Evolutionary conservation across 2,888 invertebrate species (phyloP).

Genomic region (Diloba caeruleocephala): DNA sequence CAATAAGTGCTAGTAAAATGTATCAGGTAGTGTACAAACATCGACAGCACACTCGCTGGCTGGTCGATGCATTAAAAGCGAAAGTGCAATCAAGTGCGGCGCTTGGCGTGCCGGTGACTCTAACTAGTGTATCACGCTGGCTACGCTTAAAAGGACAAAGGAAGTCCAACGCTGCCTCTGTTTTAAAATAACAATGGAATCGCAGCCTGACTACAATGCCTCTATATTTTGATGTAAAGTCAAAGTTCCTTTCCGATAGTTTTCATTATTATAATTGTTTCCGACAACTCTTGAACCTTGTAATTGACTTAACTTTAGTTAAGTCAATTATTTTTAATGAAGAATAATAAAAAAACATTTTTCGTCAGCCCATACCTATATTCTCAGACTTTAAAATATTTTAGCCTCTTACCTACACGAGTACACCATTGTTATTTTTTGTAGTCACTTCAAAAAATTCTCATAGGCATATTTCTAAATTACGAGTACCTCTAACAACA

Average conservation of each 20-base stretch:
- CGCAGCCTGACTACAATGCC: conserved; percentile 32
- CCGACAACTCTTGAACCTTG: too few species aligned
- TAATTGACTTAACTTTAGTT: too few species aligned
- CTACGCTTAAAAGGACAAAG: conserved; percentile 68
- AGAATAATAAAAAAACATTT: too few species aligned
- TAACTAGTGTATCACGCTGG: conserved; percentile 55
- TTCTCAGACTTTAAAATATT: conserved; percentile 8
- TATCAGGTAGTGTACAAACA: conserved; percentile 39
- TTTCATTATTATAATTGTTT: conserved; percentile 17
- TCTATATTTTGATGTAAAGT: conserved; percentile 19
- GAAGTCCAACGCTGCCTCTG: conserved; percentile 60
- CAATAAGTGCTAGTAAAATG: conserved; percentile 10
- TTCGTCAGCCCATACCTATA: conserved; percentile 5
- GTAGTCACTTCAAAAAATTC: conserved; percentile 34
- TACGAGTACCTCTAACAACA: conserved; percentile 35
- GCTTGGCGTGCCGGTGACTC: conserved; percentile 50
- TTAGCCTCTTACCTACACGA: conserved; percentile 8
- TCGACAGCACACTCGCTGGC: conserved; percentile 45
- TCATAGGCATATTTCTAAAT: conserved; percentile 39
- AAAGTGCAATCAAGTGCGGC: conserved; percentile 78
- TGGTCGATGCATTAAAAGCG: conserved; percentile 73
- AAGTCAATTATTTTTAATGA: too few species aligned
- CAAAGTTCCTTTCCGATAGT: conserved; percentile 16
- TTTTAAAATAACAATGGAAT: conserved; percentile 50
- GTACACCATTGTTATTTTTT: conserved; percentile 46